Conservation (phyloP, 1,140 invertebrate species). For the Tetraneura akinire region DNA sequence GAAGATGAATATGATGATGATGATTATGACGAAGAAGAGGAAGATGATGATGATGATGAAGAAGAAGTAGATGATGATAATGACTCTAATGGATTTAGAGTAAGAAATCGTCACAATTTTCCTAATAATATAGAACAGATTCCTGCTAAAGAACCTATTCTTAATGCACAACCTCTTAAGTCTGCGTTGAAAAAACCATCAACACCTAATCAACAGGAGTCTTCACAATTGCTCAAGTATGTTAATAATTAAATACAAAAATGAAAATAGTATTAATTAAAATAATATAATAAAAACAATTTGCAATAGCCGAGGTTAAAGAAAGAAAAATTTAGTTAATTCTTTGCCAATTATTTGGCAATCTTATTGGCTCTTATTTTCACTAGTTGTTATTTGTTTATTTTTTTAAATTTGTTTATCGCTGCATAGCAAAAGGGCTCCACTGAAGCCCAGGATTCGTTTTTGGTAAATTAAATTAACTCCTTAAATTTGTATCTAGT, state of each 20-base stretch:
- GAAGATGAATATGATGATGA: constrained; percentile 51
- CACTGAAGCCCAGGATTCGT: constrained; percentile 83
- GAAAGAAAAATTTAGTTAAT: constrained; percentile 39
- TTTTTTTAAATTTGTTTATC: constrained; percentile 53
- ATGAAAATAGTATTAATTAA: background rate
- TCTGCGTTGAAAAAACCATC: constrained; percentile 84
- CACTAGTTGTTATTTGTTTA: constrained; percentile 21
- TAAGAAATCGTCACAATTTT: constrained; percentile 60
- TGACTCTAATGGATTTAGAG: constrained; percentile 61
- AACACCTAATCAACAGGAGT: constrained; percentile 66
- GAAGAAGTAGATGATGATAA: constrained; percentile 63
- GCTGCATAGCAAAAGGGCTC: constrained; percentile 69
- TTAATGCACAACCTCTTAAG: constrained; percentile 86
- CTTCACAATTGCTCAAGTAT: constrained; percentile 43
- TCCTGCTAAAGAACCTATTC: constrained; percentile 81
- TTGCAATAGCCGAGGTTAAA: constrained; percentile 40
- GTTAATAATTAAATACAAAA: constrained; percentile 16
- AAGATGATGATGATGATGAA: constrained; percentile 59
- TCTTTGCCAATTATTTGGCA: constrained; percentile 43
- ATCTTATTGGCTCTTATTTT: constrained; percentile 45
- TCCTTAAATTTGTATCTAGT: constrained; percentile 8
- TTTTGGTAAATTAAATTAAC: constrained; percentile 74
- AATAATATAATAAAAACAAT: constrained; percentile 32
- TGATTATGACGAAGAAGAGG: constrained; percentile 45
- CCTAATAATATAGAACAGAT: constrained; percentile 81